Base-by-base conservation (phyloP, 2,113 vertebrate species). In the Platycercus adscitus region DNA sequence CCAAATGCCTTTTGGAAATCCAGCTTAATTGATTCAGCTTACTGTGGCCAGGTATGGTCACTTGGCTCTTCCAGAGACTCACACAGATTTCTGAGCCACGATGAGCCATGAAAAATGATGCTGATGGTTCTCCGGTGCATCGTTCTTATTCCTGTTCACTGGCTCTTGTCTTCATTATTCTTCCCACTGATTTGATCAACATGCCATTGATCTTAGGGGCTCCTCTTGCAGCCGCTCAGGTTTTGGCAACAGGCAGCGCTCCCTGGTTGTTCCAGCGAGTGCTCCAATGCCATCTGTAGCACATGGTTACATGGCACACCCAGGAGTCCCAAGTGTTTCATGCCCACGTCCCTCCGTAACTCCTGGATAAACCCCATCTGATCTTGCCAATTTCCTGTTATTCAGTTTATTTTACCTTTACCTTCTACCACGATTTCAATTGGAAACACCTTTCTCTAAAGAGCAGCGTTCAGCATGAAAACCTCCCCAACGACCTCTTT, bases 221-320 rank as follows among this genome's bases (percentile, higher is more conserved):
- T 61, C 14, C 14, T 78, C 72, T 21, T 31, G 29, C 13, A 68
- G 41, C 64, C 1, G 0, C n/a, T 75, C 24, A 53, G 17, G 31
- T 47, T 92, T 84, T 4, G 6, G 44, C 41, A 47, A 56, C 13
- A 50, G 35, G 26, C 1, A 0, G 46, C 29, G 31, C 16, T 15
- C 3, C 5, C 18, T 2, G 2, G 58, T n/a, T 29, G 33, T 20
- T 58, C 33, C 55, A 58, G 33, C 13, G 9, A 23, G 33, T n/a
- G 55, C 39, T 41, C 39, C 35, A 71, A 6, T 0, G 1, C 11
- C 2, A 2, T 24, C 68, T 19, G 6, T 14, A 46, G 39, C 58
- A 72, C 0, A 0, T 17, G 49, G 49, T 23, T 49, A 66, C 50
- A 58, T 0, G 1, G 28, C 64, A 53, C 0, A 2, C 17, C 26